These are phyloP conservation scores for Rhynchophorus ferrugineus DNA, from an alignment of 1,140 invertebrate genomes.

Conservation along the genomic window DNA sequence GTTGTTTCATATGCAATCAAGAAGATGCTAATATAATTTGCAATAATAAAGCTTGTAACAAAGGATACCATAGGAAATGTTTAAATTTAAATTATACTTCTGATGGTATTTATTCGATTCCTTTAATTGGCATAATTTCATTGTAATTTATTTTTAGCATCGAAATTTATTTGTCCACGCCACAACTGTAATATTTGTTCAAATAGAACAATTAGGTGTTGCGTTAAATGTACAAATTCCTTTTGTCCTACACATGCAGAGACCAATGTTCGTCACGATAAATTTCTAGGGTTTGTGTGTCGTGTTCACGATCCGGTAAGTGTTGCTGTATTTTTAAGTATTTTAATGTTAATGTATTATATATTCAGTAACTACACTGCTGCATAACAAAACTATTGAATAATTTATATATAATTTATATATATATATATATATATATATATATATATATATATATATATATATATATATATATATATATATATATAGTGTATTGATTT, in stretches of 20 bases:
- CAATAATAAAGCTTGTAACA: slow-evolving; percentile 33
- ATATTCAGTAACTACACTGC: background rate
- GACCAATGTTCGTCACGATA: slow-evolving; percentile 33
- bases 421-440: too few relatives aligned
- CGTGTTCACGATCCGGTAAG: slow-evolving; percentile 33
- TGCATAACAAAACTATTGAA: too few relatives aligned
- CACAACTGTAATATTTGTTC: slow-evolving; percentile 36
- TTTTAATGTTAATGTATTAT: background rate
- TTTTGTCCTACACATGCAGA: slow-evolving; percentile 36
- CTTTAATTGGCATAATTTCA: background rate
- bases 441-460: too few relatives aligned
- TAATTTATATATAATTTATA: too few relatives aligned
- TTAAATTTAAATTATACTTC: slow-evolving; percentile 28
- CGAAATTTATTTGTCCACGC: slow-evolving; percentile 34
- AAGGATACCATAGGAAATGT: slow-evolving; percentile 36
- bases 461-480: too few relatives aligned
- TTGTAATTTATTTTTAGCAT: slow-evolving; percentile 20
- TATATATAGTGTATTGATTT: too few relatives aligned
- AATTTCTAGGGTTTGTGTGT: slow-evolving; percentile 33
- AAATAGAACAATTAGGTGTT: slow-evolving; percentile 34
- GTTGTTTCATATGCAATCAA: slow-evolving; percentile 35
- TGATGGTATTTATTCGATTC: slow-evolving; percentile 25
- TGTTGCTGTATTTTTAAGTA: background rate
- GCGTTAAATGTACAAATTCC: slow-evolving; percentile 35
- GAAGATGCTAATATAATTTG: slow-evolving; percentile 27